A percentile compares a stretch with the other conserved stretches of the same genome.
phyloP scores from a whole-genome alignment of 2,113 vertebrate species.

The Connochaetes taurinus region DNA sequence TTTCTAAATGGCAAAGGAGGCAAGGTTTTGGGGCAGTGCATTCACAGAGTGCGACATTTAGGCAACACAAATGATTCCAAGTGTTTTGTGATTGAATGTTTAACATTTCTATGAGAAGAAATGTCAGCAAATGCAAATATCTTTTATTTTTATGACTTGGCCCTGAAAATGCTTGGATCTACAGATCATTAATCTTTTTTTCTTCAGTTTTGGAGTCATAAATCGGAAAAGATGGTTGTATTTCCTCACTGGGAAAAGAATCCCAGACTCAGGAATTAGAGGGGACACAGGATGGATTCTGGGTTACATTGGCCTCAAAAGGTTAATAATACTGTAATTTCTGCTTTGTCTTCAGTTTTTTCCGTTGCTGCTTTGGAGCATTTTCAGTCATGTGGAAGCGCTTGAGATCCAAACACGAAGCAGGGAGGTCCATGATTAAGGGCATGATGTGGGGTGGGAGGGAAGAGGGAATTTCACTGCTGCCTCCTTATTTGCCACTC shows the following conservation, averaged over 20 bases:
- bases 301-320: neutral
- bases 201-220: neutral
- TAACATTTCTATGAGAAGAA: neutral
- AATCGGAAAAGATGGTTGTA: neutral
- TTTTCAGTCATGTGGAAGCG: neutral
- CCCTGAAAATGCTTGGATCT: neutral
- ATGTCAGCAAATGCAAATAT: neutral
- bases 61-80: neutral
- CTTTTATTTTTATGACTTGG: neutral
- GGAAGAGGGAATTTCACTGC: fast-evolving
- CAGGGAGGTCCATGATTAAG: neutral
- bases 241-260: neutral
- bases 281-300: neutral
- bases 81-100: neutral
- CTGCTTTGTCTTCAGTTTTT: neutral
- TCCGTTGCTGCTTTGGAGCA: neutral
- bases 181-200: neutral
- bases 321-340: neutral
- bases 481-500: too few relatives aligned
- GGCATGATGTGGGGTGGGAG: neutral
- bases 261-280: neutral
- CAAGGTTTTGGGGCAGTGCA: neutral
- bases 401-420: fast-evolving
- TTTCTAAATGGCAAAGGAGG: neutral
- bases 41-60: neutral